Percentiles rank a stretch among this genome's conserved stretches.
Evolutionary conservation across 2,888 invertebrate genomes (phyloP).

Genomic region (Allygus modestus): DNA sequence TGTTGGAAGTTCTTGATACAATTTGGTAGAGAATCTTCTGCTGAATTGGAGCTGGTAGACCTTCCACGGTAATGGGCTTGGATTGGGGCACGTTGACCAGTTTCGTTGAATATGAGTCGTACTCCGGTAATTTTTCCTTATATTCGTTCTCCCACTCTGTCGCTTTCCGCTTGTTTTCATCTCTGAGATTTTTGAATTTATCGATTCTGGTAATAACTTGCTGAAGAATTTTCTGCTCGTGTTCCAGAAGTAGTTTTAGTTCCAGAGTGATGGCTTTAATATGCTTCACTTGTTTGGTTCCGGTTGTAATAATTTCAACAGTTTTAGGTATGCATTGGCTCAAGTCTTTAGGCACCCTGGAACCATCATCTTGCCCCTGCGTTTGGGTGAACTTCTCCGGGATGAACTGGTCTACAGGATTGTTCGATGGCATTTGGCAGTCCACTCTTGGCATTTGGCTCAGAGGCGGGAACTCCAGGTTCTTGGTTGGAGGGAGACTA

Average conservation of each 20-base stretch:
- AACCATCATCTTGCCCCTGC: not conserved
- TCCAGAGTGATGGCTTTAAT: not conserved
- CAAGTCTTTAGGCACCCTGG: not conserved
- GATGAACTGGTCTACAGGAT: constrained; percentile 15
- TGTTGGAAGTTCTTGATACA: constrained; percentile 24
- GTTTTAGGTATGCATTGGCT: not conserved
- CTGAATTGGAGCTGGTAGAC: constrained; percentile 1
- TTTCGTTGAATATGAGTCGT: not conserved
- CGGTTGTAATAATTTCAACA: not conserved
- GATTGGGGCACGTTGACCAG: constrained; percentile 21
- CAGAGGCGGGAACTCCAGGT: not conserved
- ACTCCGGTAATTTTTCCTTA: not conserved
- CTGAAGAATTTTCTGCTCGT: constrained; percentile 6
- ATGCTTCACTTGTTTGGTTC: not conserved
- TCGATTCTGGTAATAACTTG: constrained; percentile 20
- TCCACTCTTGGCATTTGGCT: not conserved
- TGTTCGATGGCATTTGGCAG: not conserved
- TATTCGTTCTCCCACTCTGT: constrained; percentile 16
- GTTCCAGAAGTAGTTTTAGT: not conserved
- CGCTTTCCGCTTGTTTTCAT: constrained; percentile 2
- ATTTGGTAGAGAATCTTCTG: constrained; percentile 26
- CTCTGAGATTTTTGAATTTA: constrained; percentile 21
- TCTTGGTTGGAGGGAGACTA: not conserved
- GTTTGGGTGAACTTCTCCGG: not conserved
- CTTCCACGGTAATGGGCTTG: not conserved